Conservation (phyloP, 2,888 invertebrate species). For the Folsomia manolachei region DNA sequence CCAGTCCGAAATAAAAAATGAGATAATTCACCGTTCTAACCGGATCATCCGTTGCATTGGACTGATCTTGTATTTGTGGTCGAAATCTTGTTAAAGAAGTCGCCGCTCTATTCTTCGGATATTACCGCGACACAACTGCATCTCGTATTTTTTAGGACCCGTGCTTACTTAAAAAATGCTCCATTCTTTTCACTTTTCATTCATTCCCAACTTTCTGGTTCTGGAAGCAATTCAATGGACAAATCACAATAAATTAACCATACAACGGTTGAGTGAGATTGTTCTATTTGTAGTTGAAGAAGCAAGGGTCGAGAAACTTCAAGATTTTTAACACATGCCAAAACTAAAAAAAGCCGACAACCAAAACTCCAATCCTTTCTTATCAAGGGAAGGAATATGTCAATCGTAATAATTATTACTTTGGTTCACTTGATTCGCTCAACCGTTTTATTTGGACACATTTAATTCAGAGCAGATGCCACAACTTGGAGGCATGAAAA, state of each 20-base stretch:
- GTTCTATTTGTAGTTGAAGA: too few species aligned
- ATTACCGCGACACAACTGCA: too few species aligned
- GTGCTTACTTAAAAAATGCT: too few species aligned
- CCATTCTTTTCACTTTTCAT: too few species aligned
- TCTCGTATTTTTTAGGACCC: too few species aligned
- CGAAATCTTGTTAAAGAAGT: neutral
- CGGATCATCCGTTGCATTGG: neutral
- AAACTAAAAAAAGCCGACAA: neutral
- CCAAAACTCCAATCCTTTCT: too few species aligned
- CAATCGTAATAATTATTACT: neutral
- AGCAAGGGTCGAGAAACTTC: too few species aligned
- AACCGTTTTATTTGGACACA: neutral
- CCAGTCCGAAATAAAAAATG: neutral
- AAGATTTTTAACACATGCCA: neutral
- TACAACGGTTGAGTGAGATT: too few species aligned
- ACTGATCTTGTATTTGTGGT: neutral
- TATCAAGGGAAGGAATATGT: too few species aligned
- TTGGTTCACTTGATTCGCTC: neutral
- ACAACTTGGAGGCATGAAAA: neutral
- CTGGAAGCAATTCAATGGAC: neutral
- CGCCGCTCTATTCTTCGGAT: neutral
- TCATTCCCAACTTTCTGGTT: too few species aligned
- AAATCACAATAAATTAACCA: too few species aligned
- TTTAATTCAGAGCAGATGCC: neutral
- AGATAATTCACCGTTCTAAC: neutral